Percentiles rank a stretch among this genome's conserved stretches.
Conservation (phyloP, 2,888 invertebrate species). For the Drosophila mulleri region DNA sequence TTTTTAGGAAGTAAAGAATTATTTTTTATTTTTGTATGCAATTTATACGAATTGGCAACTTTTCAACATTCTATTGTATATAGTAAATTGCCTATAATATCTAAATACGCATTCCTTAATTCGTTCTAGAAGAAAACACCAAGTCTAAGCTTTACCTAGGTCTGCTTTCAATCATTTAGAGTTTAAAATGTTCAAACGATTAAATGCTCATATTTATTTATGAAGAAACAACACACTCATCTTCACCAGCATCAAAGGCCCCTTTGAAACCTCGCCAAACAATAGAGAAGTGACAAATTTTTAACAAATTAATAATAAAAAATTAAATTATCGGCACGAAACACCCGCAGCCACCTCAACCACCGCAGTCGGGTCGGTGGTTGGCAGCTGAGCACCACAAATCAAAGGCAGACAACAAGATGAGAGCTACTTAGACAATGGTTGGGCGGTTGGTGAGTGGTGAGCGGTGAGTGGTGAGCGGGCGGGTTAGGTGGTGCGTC, state of each 20-base stretch:
- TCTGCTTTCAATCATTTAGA: background rate
- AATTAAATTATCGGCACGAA: conserved; percentile 42
- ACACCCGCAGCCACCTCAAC: conserved; percentile 46
- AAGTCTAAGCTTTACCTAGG: background rate
- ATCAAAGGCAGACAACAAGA: conserved; percentile 58
- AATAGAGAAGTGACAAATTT: conserved; percentile 73
- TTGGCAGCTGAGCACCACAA: conserved; percentile 64
- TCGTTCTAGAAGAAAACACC: background rate
- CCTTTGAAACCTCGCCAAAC: conserved; percentile 28
- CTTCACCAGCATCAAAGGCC: conserved; percentile 48
- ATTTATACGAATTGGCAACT: too few relatives aligned
- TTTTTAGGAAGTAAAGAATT: too few relatives aligned
- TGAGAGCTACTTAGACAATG: conserved; percentile 42
- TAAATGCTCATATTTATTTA: background rate
- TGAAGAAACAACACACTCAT: conserved; percentile 34
- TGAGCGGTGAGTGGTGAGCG: conserved; percentile 18
- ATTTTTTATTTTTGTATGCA: too few relatives aligned
- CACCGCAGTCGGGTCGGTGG: conserved; percentile 32
- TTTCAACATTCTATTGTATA: too few relatives aligned
- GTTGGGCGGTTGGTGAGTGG: conserved; percentile 24
- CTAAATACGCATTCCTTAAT: background rate
- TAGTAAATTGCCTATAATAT: too few relatives aligned
- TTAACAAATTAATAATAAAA: conserved; percentile 74
- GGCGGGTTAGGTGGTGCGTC: conserved; percentile 28
- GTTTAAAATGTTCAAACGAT: background rate